Evolutionary conservation across 2,888 invertebrate genomes (phyloP).

Genomic region (Notocelia uddmanniana): DNA sequence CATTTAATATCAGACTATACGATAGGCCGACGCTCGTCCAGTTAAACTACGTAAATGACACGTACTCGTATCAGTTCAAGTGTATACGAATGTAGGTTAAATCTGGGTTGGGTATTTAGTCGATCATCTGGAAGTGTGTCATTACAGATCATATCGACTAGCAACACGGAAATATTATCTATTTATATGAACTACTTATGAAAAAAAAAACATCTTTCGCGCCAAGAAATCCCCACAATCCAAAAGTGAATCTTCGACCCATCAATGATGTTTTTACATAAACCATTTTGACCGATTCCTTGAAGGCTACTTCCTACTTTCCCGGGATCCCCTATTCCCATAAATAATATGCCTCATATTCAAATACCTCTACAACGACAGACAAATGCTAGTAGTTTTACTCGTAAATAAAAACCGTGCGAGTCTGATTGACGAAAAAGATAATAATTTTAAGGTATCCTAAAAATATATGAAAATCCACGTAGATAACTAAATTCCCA

Average conservation of each 20-base stretch:
- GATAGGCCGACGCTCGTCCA: too few species aligned
- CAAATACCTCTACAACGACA: slow-evolving; percentile 15
- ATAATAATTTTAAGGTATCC: neutral
- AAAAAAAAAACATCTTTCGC: neutral
- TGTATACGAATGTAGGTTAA: too few species aligned
- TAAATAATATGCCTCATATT: slow-evolving; percentile 22
- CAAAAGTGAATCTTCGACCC: slow-evolving; percentile 25
- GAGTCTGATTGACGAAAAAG: neutral
- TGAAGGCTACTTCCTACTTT: slow-evolving; percentile 9
- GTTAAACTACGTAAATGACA: neutral
- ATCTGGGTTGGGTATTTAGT: neutral
- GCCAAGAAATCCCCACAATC: neutral
- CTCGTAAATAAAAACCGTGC: neutral
- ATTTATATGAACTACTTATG: too few species aligned
- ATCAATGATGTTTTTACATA: slow-evolving; percentile 22
- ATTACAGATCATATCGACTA: too few species aligned
- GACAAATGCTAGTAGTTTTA: slow-evolving; percentile 2
- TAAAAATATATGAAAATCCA: slow-evolving; percentile 2
- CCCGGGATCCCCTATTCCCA: slow-evolving; percentile 16
- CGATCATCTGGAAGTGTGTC: neutral
- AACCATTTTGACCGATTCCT: slow-evolving; percentile 22
- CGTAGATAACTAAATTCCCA: slow-evolving; percentile 16
- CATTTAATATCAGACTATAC: too few species aligned
- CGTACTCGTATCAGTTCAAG: neutral
- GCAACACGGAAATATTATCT: neutral